Percentiles rank a stretch among this genome's conserved stretches.
Conservation (phyloP, 2,797 vertebrate genomes). For the Sebastes vulpes region DNA sequence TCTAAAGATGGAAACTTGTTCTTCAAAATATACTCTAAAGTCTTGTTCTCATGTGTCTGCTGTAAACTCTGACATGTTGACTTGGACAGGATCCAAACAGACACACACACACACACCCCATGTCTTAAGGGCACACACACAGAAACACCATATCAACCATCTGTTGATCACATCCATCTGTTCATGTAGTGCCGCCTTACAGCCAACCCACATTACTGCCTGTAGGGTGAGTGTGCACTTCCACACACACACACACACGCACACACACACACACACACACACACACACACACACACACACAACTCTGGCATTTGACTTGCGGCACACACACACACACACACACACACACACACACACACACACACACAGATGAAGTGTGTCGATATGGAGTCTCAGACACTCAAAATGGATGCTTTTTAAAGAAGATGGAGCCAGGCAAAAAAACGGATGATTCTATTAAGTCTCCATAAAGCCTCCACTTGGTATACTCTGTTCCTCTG, state of each 20-base stretch:
- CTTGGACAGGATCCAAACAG: not conserved
- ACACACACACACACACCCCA: not conserved
- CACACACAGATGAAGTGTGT: constrained; percentile 36
- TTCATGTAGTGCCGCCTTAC: constrained; percentile 44
- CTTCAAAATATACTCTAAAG: not conserved
- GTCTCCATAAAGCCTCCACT: constrained; percentile 27
- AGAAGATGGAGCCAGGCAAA: constrained; percentile 12
- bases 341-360: not conserved
- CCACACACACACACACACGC: not conserved
- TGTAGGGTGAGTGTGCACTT: constrained; percentile 4
- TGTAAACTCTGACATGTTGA: not conserved
- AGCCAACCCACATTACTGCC: constrained; percentile 33
- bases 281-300: not conserved
- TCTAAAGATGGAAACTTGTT: not conserved
- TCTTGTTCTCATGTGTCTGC: not conserved
- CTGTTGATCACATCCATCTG: constrained; percentile 63
- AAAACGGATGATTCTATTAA: constrained; percentile 52
- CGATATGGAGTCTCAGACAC: constrained; percentile 30
- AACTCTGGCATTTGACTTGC: too few species aligned
- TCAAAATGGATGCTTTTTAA: constrained; percentile 43
- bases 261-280: not conserved
- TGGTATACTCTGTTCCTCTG: constrained; percentile 10
- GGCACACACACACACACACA: not conserved
- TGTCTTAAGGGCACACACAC: constrained; percentile 35
- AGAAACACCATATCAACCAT: constrained; percentile 62